These are phyloP conservation scores for Unio delphinus DNA, from an alignment of 2,888 invertebrate species.

Conservation along the genomic window DNA sequence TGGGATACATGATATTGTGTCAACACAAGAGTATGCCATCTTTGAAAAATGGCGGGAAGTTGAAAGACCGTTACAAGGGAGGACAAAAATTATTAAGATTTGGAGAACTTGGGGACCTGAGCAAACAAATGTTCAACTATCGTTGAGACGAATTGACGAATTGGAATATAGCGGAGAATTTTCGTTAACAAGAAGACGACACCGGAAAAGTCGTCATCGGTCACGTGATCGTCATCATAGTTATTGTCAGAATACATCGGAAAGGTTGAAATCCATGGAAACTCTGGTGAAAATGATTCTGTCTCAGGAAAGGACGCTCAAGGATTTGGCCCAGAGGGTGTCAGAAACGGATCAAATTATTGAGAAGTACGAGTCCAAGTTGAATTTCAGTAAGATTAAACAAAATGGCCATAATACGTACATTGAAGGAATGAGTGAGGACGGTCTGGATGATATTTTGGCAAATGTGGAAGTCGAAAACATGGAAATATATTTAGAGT, in stretches of 20 bases:
- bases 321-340: conserved; percentile 72
- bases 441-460: conserved; percentile 73
- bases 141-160: conserved; percentile 62
- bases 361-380: conserved; percentile 74
- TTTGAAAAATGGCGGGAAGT: conserved; percentile 79
- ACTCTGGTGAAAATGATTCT: conserved; percentile 74
- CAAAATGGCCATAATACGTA: conserved; percentile 55
- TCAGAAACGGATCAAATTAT: conserved; percentile 84
- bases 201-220: conserved; percentile 34
- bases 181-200: conserved; percentile 38
- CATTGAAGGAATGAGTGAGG: conserved; percentile 46
- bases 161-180: conserved; percentile 47
- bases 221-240: conserved; percentile 40
- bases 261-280: conserved; percentile 50
- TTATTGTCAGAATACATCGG: conserved; percentile 37
- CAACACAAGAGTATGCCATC: conserved; percentile 77
- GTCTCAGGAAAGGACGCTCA: conserved; percentile 77
- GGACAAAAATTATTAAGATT: conserved; percentile 83
- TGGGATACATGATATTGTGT: conserved; percentile 79
- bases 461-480: conserved; percentile 76
- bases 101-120: conserved; percentile 86
- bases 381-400: conserved; percentile 42
- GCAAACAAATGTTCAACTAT: conserved; percentile 75
- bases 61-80: conserved; percentile 78
- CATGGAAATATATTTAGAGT: conserved; percentile 78